Evolutionary conservation across 2,888 invertebrate genomes (phyloP), one percentile per base, ranked within the genome.

Genomic region (Ichneumoninae sp.): DNA sequence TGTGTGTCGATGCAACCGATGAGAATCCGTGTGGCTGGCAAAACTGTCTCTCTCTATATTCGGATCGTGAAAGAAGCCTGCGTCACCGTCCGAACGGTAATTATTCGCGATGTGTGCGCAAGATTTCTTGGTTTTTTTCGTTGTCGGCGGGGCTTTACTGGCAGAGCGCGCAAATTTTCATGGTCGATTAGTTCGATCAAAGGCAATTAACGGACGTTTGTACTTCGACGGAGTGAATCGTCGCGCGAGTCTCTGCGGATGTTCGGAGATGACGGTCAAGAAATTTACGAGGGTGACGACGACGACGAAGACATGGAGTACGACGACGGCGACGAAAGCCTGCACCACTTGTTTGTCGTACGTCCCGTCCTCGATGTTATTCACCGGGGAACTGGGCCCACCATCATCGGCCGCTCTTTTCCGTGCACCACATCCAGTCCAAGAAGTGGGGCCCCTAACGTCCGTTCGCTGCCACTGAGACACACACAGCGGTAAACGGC

Each of bases 351-450:
- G 83, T 85, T 84, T 89, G 86, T 86, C 88, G 87, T 87, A 87
- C 89, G 89, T 88, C 84, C 87, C 90, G 85, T 82, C 82, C 80
- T 62, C 85, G 88, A 83, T 87, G 89, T 88, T 87, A 80, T 80
- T 82, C 85, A 86, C 84, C 87, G 87, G 86, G 86, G 87, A 90
- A 91, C 91, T 91, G 90, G 87, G 86, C 82, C 89, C 86, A 84
- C 78, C 86, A 87, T 88, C 57, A 71, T 80, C 75, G 60, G 78
- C 65, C 82, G 68, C 76, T 84, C 86, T 87, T 89, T 90, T 87
- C 86, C 89, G 84, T 88, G 87, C 87, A 87, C 71, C 71, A 30
- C n/a, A 44, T 72, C 69, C 77, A 50, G 57, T 85, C 85, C 89
- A 86, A 86, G 86, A 89, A 89, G 89, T 89, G 89, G 90, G 90